A percentile compares a stretch with the other conserved stretches of the same genome.
phyloP scores from a whole-genome alignment of 2,888 invertebrate genomes.

The Leptodirus hochenwartii region DNA sequence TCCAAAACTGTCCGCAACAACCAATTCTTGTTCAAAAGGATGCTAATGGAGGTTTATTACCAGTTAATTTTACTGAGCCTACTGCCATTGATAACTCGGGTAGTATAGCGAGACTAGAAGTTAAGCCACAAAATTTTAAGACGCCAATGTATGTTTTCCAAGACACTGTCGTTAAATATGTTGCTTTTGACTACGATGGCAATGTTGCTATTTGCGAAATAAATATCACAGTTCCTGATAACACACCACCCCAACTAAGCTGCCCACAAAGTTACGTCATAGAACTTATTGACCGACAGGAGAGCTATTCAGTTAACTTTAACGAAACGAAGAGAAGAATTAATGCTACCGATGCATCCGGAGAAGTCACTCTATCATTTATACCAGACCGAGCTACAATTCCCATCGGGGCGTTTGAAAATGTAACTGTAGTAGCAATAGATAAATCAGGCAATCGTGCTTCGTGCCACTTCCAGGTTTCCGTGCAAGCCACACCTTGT shows the following conservation, averaged over 20 bases:
- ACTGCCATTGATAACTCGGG: constrained; percentile 92
- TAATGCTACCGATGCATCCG: constrained; percentile 74
- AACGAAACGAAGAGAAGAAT: constrained; percentile 74
- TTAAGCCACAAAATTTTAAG: constrained; percentile 79
- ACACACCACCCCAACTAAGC: constrained; percentile 75
- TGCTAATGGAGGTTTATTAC: constrained; percentile 70
- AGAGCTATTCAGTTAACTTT: constrained; percentile 79
- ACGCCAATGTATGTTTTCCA: constrained; percentile 78
- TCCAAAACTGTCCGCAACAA: constrained; percentile 90
- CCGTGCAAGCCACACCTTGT: constrained; percentile 84
- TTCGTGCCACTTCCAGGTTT: constrained; percentile 81
- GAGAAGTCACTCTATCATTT: constrained; percentile 68
- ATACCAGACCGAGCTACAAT: constrained; percentile 72
- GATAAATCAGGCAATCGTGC: constrained; percentile 80
- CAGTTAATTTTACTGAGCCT: constrained; percentile 86
- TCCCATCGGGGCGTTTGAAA: constrained; percentile 73
- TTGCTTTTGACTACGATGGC: constrained; percentile 93
- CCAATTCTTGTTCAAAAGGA: constrained; percentile 81
- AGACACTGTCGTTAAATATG: constrained; percentile 84
- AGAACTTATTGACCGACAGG: constrained; percentile 76
- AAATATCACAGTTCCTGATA: constrained; percentile 85
- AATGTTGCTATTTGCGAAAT: constrained; percentile 96
- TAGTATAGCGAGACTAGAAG: constrained; percentile 79
- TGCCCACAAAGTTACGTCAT: constrained; percentile 91
- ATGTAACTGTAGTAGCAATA: constrained; percentile 76